These are phyloP conservation scores for Blera fallax DNA, from an alignment of 2,888 invertebrate species.

Conservation along the genomic window DNA sequence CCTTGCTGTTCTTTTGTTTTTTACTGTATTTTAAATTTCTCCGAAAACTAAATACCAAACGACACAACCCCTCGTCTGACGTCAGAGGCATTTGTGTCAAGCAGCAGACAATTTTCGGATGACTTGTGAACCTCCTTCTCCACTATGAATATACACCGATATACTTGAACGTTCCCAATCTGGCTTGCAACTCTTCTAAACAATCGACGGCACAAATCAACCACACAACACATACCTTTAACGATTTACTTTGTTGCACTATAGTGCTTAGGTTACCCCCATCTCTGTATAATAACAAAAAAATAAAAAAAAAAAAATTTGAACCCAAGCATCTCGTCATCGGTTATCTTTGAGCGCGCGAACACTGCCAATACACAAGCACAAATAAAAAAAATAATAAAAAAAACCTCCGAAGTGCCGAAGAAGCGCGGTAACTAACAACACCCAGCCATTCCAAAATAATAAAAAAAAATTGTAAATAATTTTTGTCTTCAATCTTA, in stretches of 20 bases:
- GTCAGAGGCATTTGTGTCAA: conserved; percentile 7
- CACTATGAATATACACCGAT: conserved; percentile 5
- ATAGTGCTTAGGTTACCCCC: conserved; percentile 8
- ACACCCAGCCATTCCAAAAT: conserved; percentile 38
- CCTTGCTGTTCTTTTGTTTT: not conserved
- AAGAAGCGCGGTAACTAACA: conserved; percentile 8
- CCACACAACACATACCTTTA: not conserved
- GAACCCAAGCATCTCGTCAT: conserved; percentile 36
- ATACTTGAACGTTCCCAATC: conserved; percentile 4
- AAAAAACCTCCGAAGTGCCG: not conserved
- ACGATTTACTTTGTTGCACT: conserved; percentile 25
- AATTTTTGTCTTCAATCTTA: conserved; percentile 53
- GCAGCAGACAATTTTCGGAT: not conserved
- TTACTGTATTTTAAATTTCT: conserved; percentile 14
- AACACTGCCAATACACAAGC: not conserved
- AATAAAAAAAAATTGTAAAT: conserved; percentile 20
- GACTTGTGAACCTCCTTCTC: conserved; percentile 37
- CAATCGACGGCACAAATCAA: not conserved
- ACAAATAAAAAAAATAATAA: not conserved
- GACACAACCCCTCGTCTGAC: not conserved
- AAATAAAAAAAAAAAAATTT: conserved; percentile 18
- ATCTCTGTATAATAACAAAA: not conserved
- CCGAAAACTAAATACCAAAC: not conserved
- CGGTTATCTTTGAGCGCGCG: not conserved
- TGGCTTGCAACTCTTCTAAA: not conserved